Evolutionary conservation across 2,113 vertebrate genomes (phyloP), one percentile per base, ranked within the genome.

Genomic region (Gambusia holbrooki): DNA sequence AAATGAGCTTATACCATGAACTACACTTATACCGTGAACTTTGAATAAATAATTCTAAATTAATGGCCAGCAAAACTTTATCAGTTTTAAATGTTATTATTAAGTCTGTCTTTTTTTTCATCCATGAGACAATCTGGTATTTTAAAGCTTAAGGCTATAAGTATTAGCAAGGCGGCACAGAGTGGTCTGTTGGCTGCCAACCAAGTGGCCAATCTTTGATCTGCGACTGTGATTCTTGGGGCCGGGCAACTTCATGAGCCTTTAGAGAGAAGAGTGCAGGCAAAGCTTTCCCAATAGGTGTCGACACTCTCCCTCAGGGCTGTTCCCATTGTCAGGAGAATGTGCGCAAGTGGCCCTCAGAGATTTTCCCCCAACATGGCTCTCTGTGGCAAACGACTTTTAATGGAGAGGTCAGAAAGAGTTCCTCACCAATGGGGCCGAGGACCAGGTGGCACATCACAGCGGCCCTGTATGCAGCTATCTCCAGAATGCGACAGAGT

Each of bases 401-500:
- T 91, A 90, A 86, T 80, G 77, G 81, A 79, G 90, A 84, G 93
- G 92, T 93, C 93, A 94, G 89, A 45, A 81, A 91, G 92, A 92
- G 93, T 94, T 93, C 90, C 79, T 69, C 64, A 89, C 83, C 91
- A 88, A 68, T 73, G 82, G 87, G 82, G 85, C 90, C 79, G 63
- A 28, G 90, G 85, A 91, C 93, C 94, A 94, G 93, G 93, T 94
- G 93, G 90, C 91, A 93, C 88, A 93, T 94, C 93, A 93, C 89
- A 94, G 93, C 68, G 77, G 88, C 92, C 92, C 89, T 85, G 60
- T 82, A 83, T 64, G 83, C 91, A 93, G 93, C 92, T 84, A 95
- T 95, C 92, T 87, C 84, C 89, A 94, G 95, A 95, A 95, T 95
- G 95, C 94, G 94, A 95, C 95, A 92, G 87, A 76, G 87, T 94